Base-by-base conservation (phyloP, 1,140 invertebrate genomes). In the Bombus waltoni region DNA sequence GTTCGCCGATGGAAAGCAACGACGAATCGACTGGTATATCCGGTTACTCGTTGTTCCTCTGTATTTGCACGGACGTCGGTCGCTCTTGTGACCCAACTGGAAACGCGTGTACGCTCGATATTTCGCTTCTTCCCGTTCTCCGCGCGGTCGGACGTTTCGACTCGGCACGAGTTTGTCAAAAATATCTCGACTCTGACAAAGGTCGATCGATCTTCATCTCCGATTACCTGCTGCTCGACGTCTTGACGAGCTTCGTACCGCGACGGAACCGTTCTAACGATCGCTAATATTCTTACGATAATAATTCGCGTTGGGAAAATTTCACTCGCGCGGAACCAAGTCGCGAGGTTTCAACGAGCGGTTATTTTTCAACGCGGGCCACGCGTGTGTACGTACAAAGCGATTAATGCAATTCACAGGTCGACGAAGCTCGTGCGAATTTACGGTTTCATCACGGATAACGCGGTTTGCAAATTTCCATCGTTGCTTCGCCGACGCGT, bases 111-210 rank as follows among this genome's bases (percentile, higher is more conserved):
- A 72, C 25, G 3, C 11, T 11, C 22, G 25, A 42, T n/a, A 25
- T n/a, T 40, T n/a, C 0, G 25, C 4, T 28, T 40, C 2, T 25
- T 25, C 32, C 3, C 8, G 2, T 2, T 28, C 8, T 28, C 6
- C 57, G 22, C 4, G 5, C 22, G 18, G 4, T 28, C 8, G 8
- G 10, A 4, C 53, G 18, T 57, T 18, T 57, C 18, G 53, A 57
- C 22, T 9, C 0, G 6, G 57, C 18, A 9, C 3, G 57, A 8
- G 57, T 57, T 65, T 1, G 28, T 66, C 62, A 8, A 8, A 6
- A 65, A 32, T 18, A 66, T 1, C 11, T n/a, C 0, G 0, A n/a
- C 9, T 10, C 1, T 28, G 44, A 47, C 10, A 13, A 28, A 25
- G 9, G 3, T 59, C 57, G 3, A 59, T 47, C 38, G 38, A 38